Base-by-base conservation (phyloP, 1,140 invertebrate species). In the Drosophila equinoxialis region DNA sequence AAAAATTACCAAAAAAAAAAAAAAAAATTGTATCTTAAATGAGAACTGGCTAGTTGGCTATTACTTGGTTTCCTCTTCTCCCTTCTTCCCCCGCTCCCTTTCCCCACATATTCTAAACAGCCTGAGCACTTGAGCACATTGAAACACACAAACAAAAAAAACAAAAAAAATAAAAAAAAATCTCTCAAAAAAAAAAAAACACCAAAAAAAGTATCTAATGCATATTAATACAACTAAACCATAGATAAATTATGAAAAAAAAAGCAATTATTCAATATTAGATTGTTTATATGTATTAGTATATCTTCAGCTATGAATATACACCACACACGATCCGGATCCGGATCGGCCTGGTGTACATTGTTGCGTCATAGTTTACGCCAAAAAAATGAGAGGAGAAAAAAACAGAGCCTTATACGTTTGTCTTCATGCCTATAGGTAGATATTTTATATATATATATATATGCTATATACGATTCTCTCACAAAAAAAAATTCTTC, bases 241-340 rank as follows among this genome's bases (percentile, higher is more conserved):
- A 51, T 51, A 51, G 45, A 75, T 86, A 83, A 87, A 83, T 86
- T 79, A 86, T 79, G 76, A 82, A 86, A 86, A 86, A 85, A 85
- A 85, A 79, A 66, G 3, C 20, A 23, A 23, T 23, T 23, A 26
- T 30, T 30, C 30, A 30, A 30, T 30, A 30, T 30, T 30, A 30
- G 30, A 30, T 30, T 30, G 30, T 55, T 62, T 79, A 60, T 67
- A 77, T 39, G 23, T 60, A 66, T 62, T 76, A 76, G 0, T 23
- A 26, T 26, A 26, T 76, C 68, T 86, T 85, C 82, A 87, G 83
- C 82, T 86, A 82, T 85, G 65, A 86, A 81, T 84, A 77, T 84
- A 84, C 70, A 84, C 78, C 66, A 48, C 7, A 35, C 37, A 39
- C 37, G 37, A 39, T 39, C 11, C 37, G 13, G 37, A 39, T 13